Conservation (phyloP, 2,888 invertebrate species). For the Drosophila borealis region DNA sequence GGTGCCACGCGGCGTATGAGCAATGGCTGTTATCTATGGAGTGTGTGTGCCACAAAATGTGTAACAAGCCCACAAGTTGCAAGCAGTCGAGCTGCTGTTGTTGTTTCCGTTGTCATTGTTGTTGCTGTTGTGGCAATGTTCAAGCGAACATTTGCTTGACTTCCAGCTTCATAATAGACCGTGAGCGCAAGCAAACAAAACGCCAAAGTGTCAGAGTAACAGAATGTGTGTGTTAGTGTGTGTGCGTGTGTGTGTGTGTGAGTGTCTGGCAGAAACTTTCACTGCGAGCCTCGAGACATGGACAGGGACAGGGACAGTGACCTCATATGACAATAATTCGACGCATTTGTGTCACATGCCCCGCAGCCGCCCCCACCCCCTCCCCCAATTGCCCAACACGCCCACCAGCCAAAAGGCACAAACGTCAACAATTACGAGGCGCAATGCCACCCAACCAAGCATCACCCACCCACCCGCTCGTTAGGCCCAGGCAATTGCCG, state of each 20-base stretch:
- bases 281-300: constrained; percentile 61
- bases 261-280: constrained; percentile 62
- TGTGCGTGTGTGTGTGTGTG: constrained; percentile 10
- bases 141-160: constrained; percentile 64
- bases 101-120: constrained; percentile 8
- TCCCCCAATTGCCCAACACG: constrained; percentile 1
- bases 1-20: constrained; percentile 41
- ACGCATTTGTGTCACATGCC: constrained; percentile 77
- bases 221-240: constrained; percentile 6
- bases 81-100: constrained; percentile 7
- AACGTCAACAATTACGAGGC: constrained; percentile 77
- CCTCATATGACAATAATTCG: constrained; percentile 80
- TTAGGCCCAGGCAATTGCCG: constrained; percentile 65
- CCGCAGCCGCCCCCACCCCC: background rate
- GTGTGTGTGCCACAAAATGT: constrained; percentile 38
- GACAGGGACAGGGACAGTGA: constrained; percentile 80
- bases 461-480: constrained; percentile 4
- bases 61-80: constrained; percentile 53
- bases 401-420: constrained; percentile 61
- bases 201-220: constrained; percentile 32
- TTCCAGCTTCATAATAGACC: constrained; percentile 55
- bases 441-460: constrained; percentile 2
- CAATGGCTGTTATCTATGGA: constrained; percentile 34
- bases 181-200: constrained; percentile 25
- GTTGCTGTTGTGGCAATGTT: constrained; percentile 37